Evolutionary conservation across 2,888 invertebrate species (phyloP).

Genomic region (Aleiodes leptofemur): DNA sequence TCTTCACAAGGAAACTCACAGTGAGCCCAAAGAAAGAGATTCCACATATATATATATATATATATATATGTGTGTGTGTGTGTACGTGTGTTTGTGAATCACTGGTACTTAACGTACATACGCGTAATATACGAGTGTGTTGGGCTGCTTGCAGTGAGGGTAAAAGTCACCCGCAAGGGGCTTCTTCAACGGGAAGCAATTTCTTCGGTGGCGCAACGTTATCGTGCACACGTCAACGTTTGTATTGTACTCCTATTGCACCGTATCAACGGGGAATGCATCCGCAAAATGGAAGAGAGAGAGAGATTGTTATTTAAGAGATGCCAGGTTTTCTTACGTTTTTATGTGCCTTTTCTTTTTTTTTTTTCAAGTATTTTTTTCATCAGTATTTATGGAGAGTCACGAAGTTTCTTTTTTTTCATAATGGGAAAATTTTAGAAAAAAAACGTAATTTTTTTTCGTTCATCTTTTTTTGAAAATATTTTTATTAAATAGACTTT

Average conservation of each 20-base stretch:
- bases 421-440: neutral
- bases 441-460: neutral
- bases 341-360: neutral
- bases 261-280: constrained; percentile 41
- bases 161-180: constrained; percentile 44
- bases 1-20: constrained; percentile 5
- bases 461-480: no score
- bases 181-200: constrained; percentile 51
- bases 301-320: constrained; percentile 7
- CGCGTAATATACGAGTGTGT: no score
- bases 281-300: constrained; percentile 19
- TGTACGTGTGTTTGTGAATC: neutral
- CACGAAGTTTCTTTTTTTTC: neutral
- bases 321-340: neutral
- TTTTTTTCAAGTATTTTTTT: neutral
- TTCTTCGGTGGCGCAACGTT: constrained; percentile 51
- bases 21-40: constrained; percentile 28
- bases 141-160: constrained; percentile 13
- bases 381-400: neutral
- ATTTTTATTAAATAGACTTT: no score
- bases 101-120: no score
- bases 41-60: constrained; percentile 9
- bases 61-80: no score
- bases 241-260: constrained; percentile 50
- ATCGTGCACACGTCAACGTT: constrained; percentile 49